phyloP scores from a whole-genome alignment of 1,140 invertebrate species.

The Rhyacophila brunnea region DNA sequence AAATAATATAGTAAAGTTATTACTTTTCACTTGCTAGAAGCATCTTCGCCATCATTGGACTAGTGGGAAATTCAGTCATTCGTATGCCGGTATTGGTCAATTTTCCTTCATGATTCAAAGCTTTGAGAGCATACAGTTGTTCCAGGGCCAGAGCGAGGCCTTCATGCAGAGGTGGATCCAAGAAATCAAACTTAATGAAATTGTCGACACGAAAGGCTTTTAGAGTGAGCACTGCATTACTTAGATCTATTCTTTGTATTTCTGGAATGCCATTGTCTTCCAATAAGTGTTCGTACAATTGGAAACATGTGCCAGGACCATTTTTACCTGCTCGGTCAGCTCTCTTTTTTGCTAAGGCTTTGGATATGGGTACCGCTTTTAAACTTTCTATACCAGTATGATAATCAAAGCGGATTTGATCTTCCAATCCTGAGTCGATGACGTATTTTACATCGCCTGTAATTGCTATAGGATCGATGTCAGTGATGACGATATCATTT shows the following conservation, averaged over 20 bases:
- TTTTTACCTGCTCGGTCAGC: conserved; percentile 90
- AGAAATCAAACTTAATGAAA: conserved; percentile 96
- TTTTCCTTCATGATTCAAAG: conserved; percentile 95
- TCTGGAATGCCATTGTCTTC: conserved; percentile 98
- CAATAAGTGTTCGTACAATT: conserved; percentile 95
- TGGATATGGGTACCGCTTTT: conserved; percentile 96
- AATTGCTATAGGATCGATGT: conserved; percentile 98
- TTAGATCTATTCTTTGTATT: conserved; percentile 96
- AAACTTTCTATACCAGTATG: conserved; percentile 97
- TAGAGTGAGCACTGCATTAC: conserved; percentile 94
- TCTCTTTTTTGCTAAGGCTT: conserved; percentile 93
- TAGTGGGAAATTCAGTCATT: conserved; percentile 99
- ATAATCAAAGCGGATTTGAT: conserved; percentile 99
- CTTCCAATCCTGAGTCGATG: conserved; percentile 99
- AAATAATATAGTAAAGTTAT: too few relatives aligned
- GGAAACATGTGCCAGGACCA: conserved; percentile 96
- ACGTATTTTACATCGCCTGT: conserved; percentile 99
- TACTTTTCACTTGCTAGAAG: conserved; percentile 95
- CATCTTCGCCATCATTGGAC: conserved; percentile 99
- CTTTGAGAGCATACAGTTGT: conserved; percentile 97
- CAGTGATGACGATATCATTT: conserved; percentile 95
- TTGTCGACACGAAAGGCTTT: conserved; percentile 98
- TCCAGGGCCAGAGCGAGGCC: conserved; percentile 94
- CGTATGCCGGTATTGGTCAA: conserved; percentile 93
- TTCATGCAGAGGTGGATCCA: conserved; percentile 98